Conservation (phyloP, 2,113 vertebrate genomes). For the Sinocyclocheilus maitianheensis region DNA sequence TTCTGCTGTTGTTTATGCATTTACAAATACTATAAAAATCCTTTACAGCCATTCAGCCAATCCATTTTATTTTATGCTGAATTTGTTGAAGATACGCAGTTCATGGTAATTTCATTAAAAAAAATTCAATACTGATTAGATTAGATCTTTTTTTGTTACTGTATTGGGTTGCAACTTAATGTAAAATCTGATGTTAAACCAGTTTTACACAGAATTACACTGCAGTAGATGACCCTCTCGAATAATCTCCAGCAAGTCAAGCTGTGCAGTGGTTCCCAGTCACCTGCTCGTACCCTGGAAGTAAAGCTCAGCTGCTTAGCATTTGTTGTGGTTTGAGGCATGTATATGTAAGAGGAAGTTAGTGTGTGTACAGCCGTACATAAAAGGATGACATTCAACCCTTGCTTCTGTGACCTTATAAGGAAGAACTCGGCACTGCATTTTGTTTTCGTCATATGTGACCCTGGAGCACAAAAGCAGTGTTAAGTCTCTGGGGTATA, state of each 20-base stretch:
- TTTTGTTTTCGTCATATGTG: background rate
- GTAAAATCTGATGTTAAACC: background rate
- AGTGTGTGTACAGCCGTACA: background rate
- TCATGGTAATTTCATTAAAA: background rate
- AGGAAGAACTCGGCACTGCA: slow-evolving; percentile 9
- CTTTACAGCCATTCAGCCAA: too few species aligned
- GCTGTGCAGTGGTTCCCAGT: background rate
- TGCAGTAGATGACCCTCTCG: background rate
- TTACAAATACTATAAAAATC: background rate
- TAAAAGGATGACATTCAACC: background rate
- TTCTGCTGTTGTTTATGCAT: background rate
- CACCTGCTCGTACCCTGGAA: slow-evolving; percentile 16
- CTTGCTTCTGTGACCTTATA: slow-evolving; percentile 22
- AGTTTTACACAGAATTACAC: background rate
- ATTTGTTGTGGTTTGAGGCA: slow-evolving; percentile 37
- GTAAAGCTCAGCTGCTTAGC: slow-evolving; percentile 1
- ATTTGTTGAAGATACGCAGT: background rate
- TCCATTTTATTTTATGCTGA: background rate
- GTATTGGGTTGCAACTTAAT: background rate
- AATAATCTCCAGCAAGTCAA: background rate
- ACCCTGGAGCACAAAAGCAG: too few species aligned
- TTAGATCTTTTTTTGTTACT: background rate
- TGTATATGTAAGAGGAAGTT: slow-evolving; percentile 40
- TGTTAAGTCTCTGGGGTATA: too few species aligned
- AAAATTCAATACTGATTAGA: background rate